Conservation (phyloP, 2,113 vertebrate species). For the Cervus canadensis region DNA sequence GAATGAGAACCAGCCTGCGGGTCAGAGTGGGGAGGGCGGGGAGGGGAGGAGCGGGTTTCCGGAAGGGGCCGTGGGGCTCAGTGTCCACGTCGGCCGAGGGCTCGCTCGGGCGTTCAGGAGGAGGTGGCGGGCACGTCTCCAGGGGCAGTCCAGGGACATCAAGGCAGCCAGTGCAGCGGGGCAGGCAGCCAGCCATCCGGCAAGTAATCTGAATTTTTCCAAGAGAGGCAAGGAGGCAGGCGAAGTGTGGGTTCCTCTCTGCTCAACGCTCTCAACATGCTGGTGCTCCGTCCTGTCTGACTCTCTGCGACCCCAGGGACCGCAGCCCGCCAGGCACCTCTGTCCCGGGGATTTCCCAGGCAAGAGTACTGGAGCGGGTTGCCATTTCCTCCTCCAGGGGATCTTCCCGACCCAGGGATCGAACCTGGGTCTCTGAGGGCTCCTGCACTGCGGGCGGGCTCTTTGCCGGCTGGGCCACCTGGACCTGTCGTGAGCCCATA, state of each 20-base stretch:
- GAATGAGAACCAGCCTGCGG: not conserved
- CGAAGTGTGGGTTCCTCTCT: too few relatives aligned
- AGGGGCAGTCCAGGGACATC: not conserved
- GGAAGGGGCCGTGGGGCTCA: not conserved
- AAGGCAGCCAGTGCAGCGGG: not conserved
- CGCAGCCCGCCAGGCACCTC: not conserved
- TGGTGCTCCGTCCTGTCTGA: not conserved
- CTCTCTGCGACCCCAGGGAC: not conserved
- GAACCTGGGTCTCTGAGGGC: fast-evolving
- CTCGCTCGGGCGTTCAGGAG: not conserved
- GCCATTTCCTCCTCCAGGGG: not conserved
- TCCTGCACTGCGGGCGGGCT: not conserved
- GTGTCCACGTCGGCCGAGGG: not conserved
- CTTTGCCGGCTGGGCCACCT: not conserved
- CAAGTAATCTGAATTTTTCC: not conserved
- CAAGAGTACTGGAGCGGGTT: not conserved
- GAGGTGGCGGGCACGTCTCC: not conserved
- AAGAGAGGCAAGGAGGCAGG: not conserved
- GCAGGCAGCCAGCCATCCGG: not conserved
- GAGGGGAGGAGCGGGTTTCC: not conserved
- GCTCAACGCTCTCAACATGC: fast-evolving
- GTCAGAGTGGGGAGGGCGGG: not conserved
- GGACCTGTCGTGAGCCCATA: fast-evolving
- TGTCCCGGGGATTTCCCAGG: not conserved
- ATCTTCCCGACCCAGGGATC: not conserved